Percentiles rank a stretch among this genome's conserved stretches.
phyloP scores from a whole-genome alignment of 2,888 invertebrate species.

The Volucella bombylans region DNA sequence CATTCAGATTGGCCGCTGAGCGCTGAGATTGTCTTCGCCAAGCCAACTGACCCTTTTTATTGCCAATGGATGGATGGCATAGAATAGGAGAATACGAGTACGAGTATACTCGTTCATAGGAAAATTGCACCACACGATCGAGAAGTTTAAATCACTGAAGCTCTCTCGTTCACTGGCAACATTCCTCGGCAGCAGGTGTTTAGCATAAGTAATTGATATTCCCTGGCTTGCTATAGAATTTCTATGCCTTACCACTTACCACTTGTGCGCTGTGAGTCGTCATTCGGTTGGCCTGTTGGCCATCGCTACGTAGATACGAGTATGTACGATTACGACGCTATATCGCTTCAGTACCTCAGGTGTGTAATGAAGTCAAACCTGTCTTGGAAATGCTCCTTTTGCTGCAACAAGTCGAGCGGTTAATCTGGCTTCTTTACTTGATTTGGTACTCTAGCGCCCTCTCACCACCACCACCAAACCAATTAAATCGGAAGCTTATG shows the following conservation, averaged over 20 bases:
- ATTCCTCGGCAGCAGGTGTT: conserved; percentile 83
- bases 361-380: conserved; percentile 69
- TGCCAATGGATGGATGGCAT: conserved; percentile 30
- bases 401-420: conserved; percentile 70
- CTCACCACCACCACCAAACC: conserved; percentile 52
- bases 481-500: conserved; percentile 74
- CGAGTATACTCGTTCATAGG: not conserved
- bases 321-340: not conserved
- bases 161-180: conserved; percentile 71
- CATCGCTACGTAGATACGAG: conserved; percentile 19
- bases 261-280: conserved; percentile 54
- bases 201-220: conserved; percentile 83
- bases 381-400: conserved; percentile 74
- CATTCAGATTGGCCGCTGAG: conserved; percentile 49
- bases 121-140: conserved; percentile 70
- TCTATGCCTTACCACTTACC: conserved; percentile 63
- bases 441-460: conserved; percentile 64
- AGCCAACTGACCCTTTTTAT: conserved; percentile 55
- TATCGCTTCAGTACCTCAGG: conserved; percentile 60
- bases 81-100: conserved; percentile 48
- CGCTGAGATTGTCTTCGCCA: conserved; percentile 39
- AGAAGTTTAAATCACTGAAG: conserved; percentile 66
- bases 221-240: conserved; percentile 75
- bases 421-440: conserved; percentile 66
- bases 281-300: conserved; percentile 40